A percentile compares a stretch with the other conserved stretches of the same genome.
Evolutionary conservation across 2,888 invertebrate species (phyloP).

Genomic region (Aphodius granarius): DNA sequence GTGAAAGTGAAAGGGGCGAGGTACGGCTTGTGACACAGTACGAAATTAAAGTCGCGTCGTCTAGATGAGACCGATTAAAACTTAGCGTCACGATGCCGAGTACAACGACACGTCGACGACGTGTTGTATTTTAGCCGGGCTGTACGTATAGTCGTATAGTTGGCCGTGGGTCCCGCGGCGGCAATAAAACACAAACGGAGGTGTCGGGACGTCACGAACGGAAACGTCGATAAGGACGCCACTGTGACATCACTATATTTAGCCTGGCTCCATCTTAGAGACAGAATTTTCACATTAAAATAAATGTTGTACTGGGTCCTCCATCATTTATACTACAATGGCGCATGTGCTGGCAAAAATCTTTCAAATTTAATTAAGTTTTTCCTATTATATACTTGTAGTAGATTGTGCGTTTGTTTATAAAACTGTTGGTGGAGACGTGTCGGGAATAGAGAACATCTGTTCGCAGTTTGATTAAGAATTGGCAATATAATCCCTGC

Average conservation of each 20-base stretch:
- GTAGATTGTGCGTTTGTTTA: neutral
- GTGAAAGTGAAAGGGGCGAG: neutral
- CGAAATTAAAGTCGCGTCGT: neutral
- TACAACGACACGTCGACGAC: neutral
- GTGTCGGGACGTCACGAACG: neutral
- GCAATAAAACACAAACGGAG: neutral
- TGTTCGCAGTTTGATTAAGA: neutral
- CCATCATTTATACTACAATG: too few relatives aligned
- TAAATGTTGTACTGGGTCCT: too few relatives aligned
- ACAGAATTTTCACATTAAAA: too few relatives aligned
- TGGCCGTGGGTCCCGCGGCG: neutral
- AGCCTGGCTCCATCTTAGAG: too few relatives aligned
- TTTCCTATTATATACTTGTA: neutral
- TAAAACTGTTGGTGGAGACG: neutral
- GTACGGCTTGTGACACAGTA: too few relatives aligned
- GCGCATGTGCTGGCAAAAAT: too few relatives aligned
- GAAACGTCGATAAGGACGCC: neutral
- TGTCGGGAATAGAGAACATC: neutral
- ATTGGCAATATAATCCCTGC: neutral
- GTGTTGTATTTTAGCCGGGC: neutral
- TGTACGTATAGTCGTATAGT: neutral
- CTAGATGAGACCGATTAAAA: neutral
- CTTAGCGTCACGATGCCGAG: neutral
- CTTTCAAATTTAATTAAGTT: too few relatives aligned
- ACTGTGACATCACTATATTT: neutral